Conservation (phyloP, 64 coral and sea anemone species). For the Actinia equina region DNA sequence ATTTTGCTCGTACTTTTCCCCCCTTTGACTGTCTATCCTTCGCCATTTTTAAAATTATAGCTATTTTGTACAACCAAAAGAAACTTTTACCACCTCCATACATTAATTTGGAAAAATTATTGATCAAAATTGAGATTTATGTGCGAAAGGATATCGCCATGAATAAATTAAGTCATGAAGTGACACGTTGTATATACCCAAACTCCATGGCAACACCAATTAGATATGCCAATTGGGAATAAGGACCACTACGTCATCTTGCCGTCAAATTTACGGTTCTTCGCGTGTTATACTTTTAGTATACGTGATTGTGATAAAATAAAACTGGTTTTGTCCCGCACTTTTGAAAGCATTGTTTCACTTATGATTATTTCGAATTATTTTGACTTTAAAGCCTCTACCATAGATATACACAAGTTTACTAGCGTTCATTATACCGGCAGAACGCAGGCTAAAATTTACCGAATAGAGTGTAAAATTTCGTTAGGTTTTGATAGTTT, state of each 20-base stretch:
- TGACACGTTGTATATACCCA: slow-evolving; percentile 34
- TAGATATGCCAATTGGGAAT: slow-evolving; percentile 7
- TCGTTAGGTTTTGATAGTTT: not conserved
- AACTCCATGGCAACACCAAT: slow-evolving; percentile 92
- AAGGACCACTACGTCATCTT: not conserved
- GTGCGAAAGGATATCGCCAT: not conserved
- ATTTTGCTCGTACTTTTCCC: slow-evolving; percentile 11
- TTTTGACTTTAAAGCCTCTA: not conserved
- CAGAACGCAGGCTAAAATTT: not conserved
- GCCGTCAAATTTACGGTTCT: not conserved
- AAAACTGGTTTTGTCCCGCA: not conserved
- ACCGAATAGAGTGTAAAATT: not conserved
- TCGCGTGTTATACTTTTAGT: not conserved
- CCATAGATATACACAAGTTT: too few relatives aligned
- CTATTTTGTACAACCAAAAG: slow-evolving; percentile 1
- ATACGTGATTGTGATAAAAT: not conserved
- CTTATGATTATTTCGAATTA: not conserved
- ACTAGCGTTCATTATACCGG: too few relatives aligned
- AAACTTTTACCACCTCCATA: not conserved
- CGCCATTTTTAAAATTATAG: slow-evolving; percentile 39
- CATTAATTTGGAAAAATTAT: slow-evolving; percentile 19
- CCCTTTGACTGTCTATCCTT: slow-evolving; percentile 36
- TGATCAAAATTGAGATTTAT: not conserved
- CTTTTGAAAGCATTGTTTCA: not conserved
- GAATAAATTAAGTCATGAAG: not conserved